A percentile compares a stretch with the other conserved stretches of the same genome.
Evolutionary conservation across 2,113 vertebrate genomes (phyloP).

Genomic region (Capreolus pygargus): DNA sequence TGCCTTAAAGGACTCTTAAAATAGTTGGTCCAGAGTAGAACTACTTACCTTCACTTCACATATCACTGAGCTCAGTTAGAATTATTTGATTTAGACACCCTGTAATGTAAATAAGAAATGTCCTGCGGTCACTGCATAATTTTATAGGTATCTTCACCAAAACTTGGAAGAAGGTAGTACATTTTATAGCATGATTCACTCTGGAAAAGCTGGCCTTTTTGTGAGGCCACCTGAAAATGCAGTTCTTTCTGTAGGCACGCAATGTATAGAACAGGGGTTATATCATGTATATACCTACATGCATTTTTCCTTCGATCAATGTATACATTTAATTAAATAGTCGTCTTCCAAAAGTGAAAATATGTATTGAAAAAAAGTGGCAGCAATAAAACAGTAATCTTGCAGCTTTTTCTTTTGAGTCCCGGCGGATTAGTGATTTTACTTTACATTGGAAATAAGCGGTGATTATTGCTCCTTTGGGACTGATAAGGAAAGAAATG

Average conservation of each 20-base stretch:
- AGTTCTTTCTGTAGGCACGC: neutral
- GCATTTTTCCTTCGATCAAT: neutral
- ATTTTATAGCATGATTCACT: conserved; percentile 25
- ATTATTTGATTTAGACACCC: neutral
- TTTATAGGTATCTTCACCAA: neutral
- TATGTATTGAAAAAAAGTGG: conserved; percentile 25
- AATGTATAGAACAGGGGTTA: neutral
- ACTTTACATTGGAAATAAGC: conserved; percentile 68
- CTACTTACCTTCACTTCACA: neutral
- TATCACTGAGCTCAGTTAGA: conserved; percentile 20
- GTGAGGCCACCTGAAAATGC: neutral
- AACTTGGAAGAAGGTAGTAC: neutral
- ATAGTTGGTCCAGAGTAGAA: neutral
- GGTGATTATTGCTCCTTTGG: conserved; percentile 70
- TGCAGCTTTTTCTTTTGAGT: conserved; percentile 51
- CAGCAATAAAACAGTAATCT: conserved; percentile 61
- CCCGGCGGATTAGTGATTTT: conserved; percentile 44
- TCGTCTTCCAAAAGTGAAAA: conserved; percentile 21
- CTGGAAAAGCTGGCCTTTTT: neutral
- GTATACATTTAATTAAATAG: conserved; percentile 57
- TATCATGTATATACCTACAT: neutral
- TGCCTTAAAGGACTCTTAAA: conserved; percentile 13
- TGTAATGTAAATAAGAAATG: conserved; percentile 36
- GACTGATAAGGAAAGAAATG: conserved; percentile 62
- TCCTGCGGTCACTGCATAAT: neutral